Conservation (phyloP, 2,113 vertebrate genomes). For the Lipophrys pholis region DNA sequence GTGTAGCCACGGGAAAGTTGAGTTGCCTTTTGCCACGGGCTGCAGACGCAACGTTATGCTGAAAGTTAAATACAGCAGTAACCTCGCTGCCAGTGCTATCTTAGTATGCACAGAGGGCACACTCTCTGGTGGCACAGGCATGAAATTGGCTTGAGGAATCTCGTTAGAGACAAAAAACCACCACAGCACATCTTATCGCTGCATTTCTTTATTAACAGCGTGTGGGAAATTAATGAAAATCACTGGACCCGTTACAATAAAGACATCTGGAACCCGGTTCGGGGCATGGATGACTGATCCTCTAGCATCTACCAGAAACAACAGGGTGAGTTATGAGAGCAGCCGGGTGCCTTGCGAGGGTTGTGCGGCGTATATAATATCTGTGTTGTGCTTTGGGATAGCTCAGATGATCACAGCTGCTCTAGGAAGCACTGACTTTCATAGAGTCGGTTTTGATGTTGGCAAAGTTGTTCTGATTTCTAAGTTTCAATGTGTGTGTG, state of each 20-base stretch:
- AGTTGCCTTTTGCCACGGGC: constrained; percentile 27
- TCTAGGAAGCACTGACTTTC: neutral
- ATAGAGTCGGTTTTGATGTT: neutral
- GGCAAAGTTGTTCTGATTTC: neutral
- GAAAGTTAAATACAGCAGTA: constrained; percentile 43
- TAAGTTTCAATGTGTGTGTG: neutral
- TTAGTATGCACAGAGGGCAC: constrained; percentile 72
- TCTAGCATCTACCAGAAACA: constrained; percentile 90
- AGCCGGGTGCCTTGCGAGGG: constrained; percentile 24
- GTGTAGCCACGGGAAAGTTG: neutral
- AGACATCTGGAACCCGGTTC: constrained; percentile 97
- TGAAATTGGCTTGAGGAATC: constrained; percentile 80
- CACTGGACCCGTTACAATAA: constrained; percentile 94
- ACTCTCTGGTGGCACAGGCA: constrained; percentile 68
- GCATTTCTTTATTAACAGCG: constrained; percentile 85
- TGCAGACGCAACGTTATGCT: constrained; percentile 30
- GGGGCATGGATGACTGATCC: constrained; percentile 99
- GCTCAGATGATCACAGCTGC: constrained; percentile 1
- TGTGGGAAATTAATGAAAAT: constrained; percentile 99
- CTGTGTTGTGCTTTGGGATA: constrained; percentile 12
- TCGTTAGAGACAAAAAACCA: constrained; percentile 70
- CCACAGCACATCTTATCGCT: constrained; percentile 69
- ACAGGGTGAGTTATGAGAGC: constrained; percentile 87
- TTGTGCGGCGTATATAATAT: constrained; percentile 4
- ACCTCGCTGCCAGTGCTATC: constrained; percentile 16